These are phyloP conservation scores for Cerceris ruficornis DNA, from an alignment of 2,888 invertebrate genomes.

Conservation along the genomic window DNA sequence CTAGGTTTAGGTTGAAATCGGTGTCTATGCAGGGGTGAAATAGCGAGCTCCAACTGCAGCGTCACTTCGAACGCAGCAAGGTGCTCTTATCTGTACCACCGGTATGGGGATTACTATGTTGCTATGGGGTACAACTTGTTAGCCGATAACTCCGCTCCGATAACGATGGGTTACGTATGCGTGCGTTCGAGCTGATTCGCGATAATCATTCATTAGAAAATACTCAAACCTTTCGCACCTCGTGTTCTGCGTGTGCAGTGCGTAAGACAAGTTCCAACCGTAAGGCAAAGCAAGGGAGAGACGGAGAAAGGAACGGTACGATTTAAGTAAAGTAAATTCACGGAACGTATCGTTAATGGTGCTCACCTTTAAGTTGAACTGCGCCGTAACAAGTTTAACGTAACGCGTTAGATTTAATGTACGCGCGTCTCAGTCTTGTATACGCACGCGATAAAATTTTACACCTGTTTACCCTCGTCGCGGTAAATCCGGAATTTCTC, in stretches of 20 bases:
- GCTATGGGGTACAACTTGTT: constrained; percentile 64
- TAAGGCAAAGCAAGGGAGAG: background rate
- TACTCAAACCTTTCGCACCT: constrained; percentile 51
- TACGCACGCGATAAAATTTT: constrained; percentile 38
- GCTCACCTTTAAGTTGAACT: constrained; percentile 33
- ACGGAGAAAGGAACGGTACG: background rate
- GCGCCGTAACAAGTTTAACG: constrained; percentile 33
- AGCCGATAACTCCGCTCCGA: constrained; percentile 62
- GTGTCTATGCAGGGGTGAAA: constrained; percentile 25
- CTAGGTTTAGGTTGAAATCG: too few relatives aligned
- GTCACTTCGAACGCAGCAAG: constrained; percentile 38
- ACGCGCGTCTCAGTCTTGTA: background rate
- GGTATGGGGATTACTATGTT: constrained; percentile 64
- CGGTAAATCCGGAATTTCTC: background rate
- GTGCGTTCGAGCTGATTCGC: constrained; percentile 53
- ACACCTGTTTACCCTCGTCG: constrained; percentile 41
- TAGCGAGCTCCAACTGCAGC: constrained; percentile 42
- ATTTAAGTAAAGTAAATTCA: constrained; percentile 28
- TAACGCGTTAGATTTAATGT: constrained; percentile 39
- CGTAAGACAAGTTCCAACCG: background rate
- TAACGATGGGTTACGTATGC: constrained; percentile 55
- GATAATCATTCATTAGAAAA: constrained; percentile 64
- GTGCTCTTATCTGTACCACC: constrained; percentile 60
- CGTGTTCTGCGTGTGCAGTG: constrained; percentile 12
- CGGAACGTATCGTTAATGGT: constrained; percentile 50